Evolutionary conservation across 2,797 vertebrate species (phyloP).

Genomic region (Momotus momota): DNA sequence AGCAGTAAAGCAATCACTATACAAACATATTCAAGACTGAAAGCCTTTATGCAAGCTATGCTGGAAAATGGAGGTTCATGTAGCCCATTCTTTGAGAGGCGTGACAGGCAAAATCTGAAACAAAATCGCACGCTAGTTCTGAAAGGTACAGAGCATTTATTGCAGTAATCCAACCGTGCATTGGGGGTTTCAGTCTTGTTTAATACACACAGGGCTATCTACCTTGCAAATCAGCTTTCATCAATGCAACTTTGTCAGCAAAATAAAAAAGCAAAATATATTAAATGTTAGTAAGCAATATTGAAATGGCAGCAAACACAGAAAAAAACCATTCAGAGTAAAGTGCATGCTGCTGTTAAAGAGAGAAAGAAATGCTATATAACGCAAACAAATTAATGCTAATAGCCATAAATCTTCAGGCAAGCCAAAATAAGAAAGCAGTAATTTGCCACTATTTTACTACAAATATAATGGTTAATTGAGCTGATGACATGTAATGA

Average conservation of each 20-base stretch:
- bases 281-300: conserved; percentile 94
- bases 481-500: conserved; percentile 81
- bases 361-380: conserved; percentile 78
- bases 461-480: conserved; percentile 81
- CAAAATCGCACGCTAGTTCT: conserved; percentile 35
- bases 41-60: conserved; percentile 82
- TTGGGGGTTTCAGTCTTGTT: conserved; percentile 87
- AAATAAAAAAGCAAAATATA: conserved; percentile 96
- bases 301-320: conserved; percentile 87
- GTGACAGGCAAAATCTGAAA: conserved; percentile 49
- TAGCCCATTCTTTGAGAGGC: conserved; percentile 47
- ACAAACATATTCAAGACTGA: conserved; percentile 84
- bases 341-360: conserved; percentile 83
- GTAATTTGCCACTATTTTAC: conserved; percentile 78
- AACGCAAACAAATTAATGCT: conserved; percentile 83
- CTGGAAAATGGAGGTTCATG: conserved; percentile 55
- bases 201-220: conserved; percentile 91
- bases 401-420: conserved; percentile 82
- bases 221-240: conserved; percentile 99
- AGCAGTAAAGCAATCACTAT: conserved; percentile 80
- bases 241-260: conserved; percentile 98
- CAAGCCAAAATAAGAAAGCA: conserved; percentile 83
- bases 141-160: conserved; percentile 55
- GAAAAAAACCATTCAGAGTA: conserved; percentile 80
- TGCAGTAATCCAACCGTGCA: conserved; percentile 71